phyloP scores from a whole-genome alignment of 2,113 vertebrate species.

The Scolopax mira region DNA sequence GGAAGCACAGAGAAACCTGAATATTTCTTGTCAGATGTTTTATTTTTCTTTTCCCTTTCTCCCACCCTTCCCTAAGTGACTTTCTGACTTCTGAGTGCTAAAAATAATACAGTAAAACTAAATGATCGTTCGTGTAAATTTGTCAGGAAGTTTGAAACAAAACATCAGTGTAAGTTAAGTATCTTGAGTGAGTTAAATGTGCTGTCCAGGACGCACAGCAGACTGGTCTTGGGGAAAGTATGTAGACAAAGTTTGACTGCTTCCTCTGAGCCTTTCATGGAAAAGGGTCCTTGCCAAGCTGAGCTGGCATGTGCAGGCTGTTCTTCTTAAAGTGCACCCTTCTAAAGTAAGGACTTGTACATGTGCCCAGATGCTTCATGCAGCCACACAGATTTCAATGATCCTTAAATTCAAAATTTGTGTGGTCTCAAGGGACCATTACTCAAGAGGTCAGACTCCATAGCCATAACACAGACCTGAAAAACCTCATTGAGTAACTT shows the following conservation, averaged over 20 bases:
- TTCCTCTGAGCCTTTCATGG: slow-evolving; percentile 56
- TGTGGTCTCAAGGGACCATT: background rate
- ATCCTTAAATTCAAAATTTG: slow-evolving; percentile 12
- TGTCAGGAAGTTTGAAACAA: slow-evolving; percentile 29
- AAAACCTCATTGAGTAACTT: slow-evolving; percentile 27
- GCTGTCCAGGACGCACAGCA: slow-evolving; percentile 37
- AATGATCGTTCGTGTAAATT: background rate
- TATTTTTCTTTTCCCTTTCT: background rate
- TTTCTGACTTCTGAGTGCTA: slow-evolving; percentile 5
- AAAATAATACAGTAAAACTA: slow-evolving; percentile 31
- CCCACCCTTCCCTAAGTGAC: background rate
- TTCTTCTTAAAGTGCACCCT: slow-evolving; percentile 45
- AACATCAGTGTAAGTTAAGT: slow-evolving; percentile 35
- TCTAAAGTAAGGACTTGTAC: background rate
- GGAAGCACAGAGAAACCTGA: background rate
- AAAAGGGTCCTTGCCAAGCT: slow-evolving; percentile 55
- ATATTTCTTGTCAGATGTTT: background rate
- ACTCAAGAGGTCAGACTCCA: background rate
- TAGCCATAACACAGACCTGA: slow-evolving; percentile 24
- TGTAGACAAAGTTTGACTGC: slow-evolving; percentile 54
- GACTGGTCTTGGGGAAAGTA: slow-evolving; percentile 53
- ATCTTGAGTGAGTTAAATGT: slow-evolving; percentile 40
- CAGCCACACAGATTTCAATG: background rate
- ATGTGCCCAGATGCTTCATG: background rate
- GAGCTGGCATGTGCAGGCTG: slow-evolving; percentile 34